Percentiles rank a stretch among this genome's conserved stretches.
Evolutionary conservation across 2,888 invertebrate genomes (phyloP).

Genomic region (Thecophora atra): DNA sequence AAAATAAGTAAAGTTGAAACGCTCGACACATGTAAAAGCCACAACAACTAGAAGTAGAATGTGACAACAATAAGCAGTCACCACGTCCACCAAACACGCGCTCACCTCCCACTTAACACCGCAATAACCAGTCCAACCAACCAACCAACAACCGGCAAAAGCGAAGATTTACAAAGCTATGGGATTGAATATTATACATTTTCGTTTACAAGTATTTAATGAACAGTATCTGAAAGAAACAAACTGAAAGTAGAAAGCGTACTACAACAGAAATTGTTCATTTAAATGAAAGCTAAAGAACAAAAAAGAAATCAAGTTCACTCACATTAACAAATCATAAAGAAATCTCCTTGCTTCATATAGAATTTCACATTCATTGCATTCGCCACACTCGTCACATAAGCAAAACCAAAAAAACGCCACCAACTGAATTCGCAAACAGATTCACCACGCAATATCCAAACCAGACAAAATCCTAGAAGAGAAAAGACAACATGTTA

Average conservation of each 20-base stretch:
- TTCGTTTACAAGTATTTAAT: conserved; percentile 68
- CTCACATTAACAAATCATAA: conserved; percentile 39
- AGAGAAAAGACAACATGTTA: background rate
- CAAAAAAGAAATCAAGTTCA: too few relatives aligned
- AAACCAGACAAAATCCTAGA: too few relatives aligned
- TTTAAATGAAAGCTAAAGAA: conserved; percentile 43
- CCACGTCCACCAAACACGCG: too few relatives aligned
- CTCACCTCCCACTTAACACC: conserved; percentile 31
- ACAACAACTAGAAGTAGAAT: background rate
- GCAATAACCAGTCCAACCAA: conserved; percentile 43
- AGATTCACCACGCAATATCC: too few relatives aligned
- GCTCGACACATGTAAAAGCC: background rate
- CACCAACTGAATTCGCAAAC: background rate
- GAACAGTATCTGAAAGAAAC: conserved; percentile 59
- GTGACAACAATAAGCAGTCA: too few relatives aligned
- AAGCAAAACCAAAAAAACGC: background rate
- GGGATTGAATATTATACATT: conserved; percentile 68
- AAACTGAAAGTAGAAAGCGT: background rate
- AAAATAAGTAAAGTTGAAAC: conserved; percentile 25
- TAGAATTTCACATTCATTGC: background rate
- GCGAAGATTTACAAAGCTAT: conserved; percentile 47
- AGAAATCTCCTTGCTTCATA: conserved; percentile 35
- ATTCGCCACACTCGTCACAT: background rate
- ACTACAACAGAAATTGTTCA: conserved; percentile 57
- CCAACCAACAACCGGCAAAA: conserved; percentile 38